Percentiles rank a stretch among this genome's conserved stretches.
These are phyloP conservation scores for Linhomoeus sp. DNA, from an alignment of 2,888 invertebrate species.

Conservation along the genomic window DNA sequence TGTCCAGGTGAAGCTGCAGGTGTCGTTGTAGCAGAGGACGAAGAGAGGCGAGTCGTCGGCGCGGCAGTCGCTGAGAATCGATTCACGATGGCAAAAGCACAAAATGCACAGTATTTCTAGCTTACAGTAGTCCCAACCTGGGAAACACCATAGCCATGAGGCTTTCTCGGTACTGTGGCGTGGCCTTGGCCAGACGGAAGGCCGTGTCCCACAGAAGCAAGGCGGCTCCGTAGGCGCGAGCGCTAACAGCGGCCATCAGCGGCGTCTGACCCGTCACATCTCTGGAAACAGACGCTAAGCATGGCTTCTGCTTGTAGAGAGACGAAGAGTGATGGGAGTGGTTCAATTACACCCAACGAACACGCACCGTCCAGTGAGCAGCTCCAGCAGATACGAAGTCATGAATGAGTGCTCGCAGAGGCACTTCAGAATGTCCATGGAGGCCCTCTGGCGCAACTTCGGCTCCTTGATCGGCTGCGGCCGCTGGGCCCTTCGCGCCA, in stretches of 20 bases:
- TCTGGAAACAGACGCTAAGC: no score
- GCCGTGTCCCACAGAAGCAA: slow-evolving; percentile 61
- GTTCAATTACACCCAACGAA: not conserved
- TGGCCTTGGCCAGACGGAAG: not conserved
- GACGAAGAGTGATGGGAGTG: no score
- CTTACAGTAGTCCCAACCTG: slow-evolving; percentile 12
- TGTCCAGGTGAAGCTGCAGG: slow-evolving; percentile 99
- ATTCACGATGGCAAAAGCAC: not conserved
- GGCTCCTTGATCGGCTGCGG: slow-evolving; percentile 38
- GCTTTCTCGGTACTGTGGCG: not conserved
- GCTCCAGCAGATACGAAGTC: slow-evolving; percentile 56
- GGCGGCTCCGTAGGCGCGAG: slow-evolving; percentile 82
- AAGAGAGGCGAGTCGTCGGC: slow-evolving; percentile 84
- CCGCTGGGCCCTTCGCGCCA: not conserved
- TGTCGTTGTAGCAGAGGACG: slow-evolving; percentile 91
- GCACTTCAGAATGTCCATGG: slow-evolving; percentile 54
- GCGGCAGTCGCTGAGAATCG: not conserved
- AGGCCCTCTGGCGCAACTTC: slow-evolving; percentile 58
- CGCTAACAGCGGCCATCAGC: slow-evolving; percentile 81
- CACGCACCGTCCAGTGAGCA: slow-evolving; percentile 36
- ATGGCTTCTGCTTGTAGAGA: no score
- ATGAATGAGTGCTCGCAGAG: slow-evolving; percentile 59
- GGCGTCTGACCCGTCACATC: slow-evolving; percentile 93
- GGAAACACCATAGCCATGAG: slow-evolving; percentile 15
- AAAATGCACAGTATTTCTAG: not conserved